These are phyloP conservation scores for Solen grandis DNA, from an alignment of 1,140 invertebrate species.

Conservation along the genomic window DNA sequence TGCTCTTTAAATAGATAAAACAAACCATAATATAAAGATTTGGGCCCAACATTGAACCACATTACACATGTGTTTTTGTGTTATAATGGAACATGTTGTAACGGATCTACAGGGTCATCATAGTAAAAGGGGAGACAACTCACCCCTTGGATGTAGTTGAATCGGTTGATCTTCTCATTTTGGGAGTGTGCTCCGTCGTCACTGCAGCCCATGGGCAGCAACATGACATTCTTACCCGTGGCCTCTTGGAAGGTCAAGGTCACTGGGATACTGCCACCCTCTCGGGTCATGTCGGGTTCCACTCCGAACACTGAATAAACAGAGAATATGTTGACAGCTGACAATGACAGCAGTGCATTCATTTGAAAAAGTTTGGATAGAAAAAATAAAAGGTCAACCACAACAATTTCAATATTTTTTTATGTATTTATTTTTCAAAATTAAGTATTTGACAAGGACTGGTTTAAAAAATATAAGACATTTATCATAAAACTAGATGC, in stretches of 20 bases:
- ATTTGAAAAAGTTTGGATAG: no score
- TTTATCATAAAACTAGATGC: no score
- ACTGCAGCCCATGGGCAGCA: slow-evolving; percentile 91
- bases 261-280: slow-evolving; percentile 97
- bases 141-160: slow-evolving; percentile 97
- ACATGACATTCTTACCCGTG: slow-evolving; percentile 95
- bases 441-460: no score
- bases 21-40: not conserved
- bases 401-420: no score
- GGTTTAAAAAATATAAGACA: no score
- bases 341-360: no score
- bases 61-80: not conserved
- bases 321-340: not conserved
- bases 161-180: slow-evolving; percentile 96
- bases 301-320: slow-evolving; percentile 89
- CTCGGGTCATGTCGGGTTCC: slow-evolving; percentile 96
- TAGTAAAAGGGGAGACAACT: not conserved
- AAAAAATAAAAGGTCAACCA: no score
- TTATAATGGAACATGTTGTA: not conserved
- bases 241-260: slow-evolving; percentile 91
- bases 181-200: slow-evolving; percentile 99
- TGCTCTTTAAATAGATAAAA: not conserved
- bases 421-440: no score
- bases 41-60: not conserved
- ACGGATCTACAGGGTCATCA: not conserved